Evolutionary conservation across 2,888 invertebrate species (phyloP), one percentile per base, ranked within the genome.

Genomic region (Toxonevra muliebris): DNA sequence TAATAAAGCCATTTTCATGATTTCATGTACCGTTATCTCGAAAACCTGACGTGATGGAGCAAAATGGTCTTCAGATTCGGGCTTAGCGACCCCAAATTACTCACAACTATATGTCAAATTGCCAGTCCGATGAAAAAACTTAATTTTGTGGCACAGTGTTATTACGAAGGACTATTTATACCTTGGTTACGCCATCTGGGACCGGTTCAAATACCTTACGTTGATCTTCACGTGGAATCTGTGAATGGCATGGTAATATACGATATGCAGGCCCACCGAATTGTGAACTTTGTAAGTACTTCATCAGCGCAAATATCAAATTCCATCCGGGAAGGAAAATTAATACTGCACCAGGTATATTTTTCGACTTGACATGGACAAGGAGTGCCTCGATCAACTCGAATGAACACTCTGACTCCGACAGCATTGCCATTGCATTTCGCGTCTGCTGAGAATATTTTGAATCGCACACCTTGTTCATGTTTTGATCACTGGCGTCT

Each of bases 271-370:
- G 86, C 73, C 93, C 92, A 82, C 95, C 95, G 20, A 88, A 80
- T 0, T 89, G 88, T 81, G 93, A 92, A 67, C 89, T 89, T 77
- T 93, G 91, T 43, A 98, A 87, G 78, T 92, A 92, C 80, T 93
- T 93, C 91, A 96, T 92, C 61, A 98, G 87, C 0, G 94, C 92
- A 85, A 96, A 96, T 77, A 99, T 99, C 13, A 97, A 87, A 86
- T 96, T 97, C 98, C 98, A 98, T 0, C 98, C 98, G 0, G 98
- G 97, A 0, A 98, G 87, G 84, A 98, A 99, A 2, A 98, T 88
- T 1, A 98, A 87, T 1, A 98, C 91, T 0, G 98, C 96, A 0
- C 98, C 98, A 0, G 92, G 91, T 42, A 90, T 87, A 19, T 85
- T 82, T 68, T 84, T 82, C 1, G 87, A 86, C 73, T 89, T 86